Conservation (phyloP, 1,140 invertebrate species). For the Dufourea novaeangliae region DNA sequence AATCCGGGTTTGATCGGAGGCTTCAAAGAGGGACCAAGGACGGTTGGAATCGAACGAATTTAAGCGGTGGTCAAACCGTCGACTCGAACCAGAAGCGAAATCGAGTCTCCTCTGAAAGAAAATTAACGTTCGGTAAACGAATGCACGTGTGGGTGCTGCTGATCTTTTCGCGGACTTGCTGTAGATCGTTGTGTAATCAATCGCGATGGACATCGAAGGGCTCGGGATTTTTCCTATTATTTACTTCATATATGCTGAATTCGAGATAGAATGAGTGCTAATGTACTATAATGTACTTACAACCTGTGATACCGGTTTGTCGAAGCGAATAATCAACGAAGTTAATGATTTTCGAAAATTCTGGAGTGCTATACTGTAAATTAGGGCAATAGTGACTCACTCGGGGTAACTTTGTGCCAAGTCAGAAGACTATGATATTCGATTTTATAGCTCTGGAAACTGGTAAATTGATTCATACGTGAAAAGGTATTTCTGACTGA, state of each 20-base stretch:
- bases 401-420: no score
- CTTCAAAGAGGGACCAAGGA: slow-evolving; percentile 30
- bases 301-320: no score
- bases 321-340: no score
- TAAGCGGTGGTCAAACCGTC: slow-evolving; percentile 34
- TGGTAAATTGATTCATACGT: no score
- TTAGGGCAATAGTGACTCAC: no score
- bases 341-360: no score
- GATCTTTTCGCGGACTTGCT: neutral
- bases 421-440: no score
- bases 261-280: neutral
- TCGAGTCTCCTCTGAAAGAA: slow-evolving; percentile 37
- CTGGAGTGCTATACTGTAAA: no score
- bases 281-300: no score
- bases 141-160: no score
- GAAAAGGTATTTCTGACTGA: no score
- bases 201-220: slow-evolving; percentile 11
- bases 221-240: neutral
- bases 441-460: no score
- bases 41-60: slow-evolving; percentile 36
- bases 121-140: slow-evolving; percentile 36
- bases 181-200: slow-evolving; percentile 25
- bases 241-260: neutral
- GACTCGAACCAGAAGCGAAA: slow-evolving; percentile 28
- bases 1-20: slow-evolving; percentile 46